These are phyloP conservation scores for Onchidella celtica DNA, from an alignment of 2,888 invertebrate species.

Conservation along the genomic window DNA sequence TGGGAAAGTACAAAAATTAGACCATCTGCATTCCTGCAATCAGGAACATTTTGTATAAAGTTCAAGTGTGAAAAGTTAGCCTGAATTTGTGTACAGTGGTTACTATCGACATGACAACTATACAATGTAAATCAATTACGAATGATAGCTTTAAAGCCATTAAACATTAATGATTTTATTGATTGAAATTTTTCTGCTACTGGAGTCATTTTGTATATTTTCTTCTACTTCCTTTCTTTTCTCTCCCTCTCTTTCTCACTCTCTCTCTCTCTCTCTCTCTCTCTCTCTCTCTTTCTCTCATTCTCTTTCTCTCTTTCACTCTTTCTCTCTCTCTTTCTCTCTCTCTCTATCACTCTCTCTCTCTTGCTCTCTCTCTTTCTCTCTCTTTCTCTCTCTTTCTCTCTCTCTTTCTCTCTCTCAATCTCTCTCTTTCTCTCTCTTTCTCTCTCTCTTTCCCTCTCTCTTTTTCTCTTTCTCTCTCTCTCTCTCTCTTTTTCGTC, in stretches of 20 bases:
- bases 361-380: neutral
- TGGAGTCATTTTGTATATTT: too few species aligned
- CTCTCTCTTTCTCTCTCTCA: neutral
- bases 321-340: neutral
- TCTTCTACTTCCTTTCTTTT: neutral
- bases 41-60: too few species aligned
- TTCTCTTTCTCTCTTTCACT: neutral
- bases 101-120: too few species aligned
- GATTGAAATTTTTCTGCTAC: too few species aligned
- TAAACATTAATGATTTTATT: too few species aligned
- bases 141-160: too few species aligned
- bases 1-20: too few species aligned
- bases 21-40: too few species aligned
- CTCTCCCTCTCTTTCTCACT: neutral
- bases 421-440: neutral
- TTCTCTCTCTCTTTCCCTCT: neutral
- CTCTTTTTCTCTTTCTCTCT: too few species aligned
- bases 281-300: neutral
- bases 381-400: neutral
- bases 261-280: conserved; percentile 1
- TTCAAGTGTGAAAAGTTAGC: too few species aligned
- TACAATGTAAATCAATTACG: too few species aligned
- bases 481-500: neutral
- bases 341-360: neutral
- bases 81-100: too few species aligned